phyloP scores from a whole-genome alignment of 2,888 invertebrate species.

The Phaonia tiefii region DNA sequence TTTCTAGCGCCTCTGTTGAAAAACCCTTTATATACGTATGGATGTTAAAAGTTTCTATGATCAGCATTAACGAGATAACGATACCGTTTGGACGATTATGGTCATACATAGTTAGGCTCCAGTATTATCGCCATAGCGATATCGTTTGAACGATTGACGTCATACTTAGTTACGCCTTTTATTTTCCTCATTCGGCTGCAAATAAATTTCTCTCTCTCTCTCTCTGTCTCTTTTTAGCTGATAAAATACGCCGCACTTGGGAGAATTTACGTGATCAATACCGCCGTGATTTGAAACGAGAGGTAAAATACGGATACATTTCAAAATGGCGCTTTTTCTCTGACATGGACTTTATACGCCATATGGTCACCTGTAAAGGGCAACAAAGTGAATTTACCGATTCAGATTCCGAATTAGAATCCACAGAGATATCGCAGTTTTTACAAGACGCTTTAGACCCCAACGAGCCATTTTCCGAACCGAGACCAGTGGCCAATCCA shows the following conservation, averaged over 20 bases:
- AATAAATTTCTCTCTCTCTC: background rate
- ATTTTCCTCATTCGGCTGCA: background rate
- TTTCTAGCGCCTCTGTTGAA: no score
- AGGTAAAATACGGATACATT: constrained; percentile 59
- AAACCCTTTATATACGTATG: no score
- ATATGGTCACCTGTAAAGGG: constrained; percentile 62
- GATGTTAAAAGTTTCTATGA: no score
- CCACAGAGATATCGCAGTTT: constrained; percentile 29
- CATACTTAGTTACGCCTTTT: no score
- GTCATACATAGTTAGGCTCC: no score
- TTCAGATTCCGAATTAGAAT: constrained; percentile 56
- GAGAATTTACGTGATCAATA: constrained; percentile 71
- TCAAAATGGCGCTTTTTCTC: constrained; percentile 70
- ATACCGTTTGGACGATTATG: no score
- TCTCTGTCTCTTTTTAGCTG: constrained; percentile 57
- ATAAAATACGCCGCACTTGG: constrained; percentile 70
- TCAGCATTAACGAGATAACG: no score
- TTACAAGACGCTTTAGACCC: constrained; percentile 20
- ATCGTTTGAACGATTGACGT: no score
- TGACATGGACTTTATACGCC: constrained; percentile 69
- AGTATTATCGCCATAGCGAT: no score
- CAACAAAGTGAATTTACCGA: constrained; percentile 47
- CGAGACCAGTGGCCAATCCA: background rate
- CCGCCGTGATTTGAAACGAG: constrained; percentile 70
- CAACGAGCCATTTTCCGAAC: constrained; percentile 3